These are phyloP conservation scores for Entomyzon cyanotis DNA, from an alignment of 2,113 vertebrate species.

Conservation along the genomic window DNA sequence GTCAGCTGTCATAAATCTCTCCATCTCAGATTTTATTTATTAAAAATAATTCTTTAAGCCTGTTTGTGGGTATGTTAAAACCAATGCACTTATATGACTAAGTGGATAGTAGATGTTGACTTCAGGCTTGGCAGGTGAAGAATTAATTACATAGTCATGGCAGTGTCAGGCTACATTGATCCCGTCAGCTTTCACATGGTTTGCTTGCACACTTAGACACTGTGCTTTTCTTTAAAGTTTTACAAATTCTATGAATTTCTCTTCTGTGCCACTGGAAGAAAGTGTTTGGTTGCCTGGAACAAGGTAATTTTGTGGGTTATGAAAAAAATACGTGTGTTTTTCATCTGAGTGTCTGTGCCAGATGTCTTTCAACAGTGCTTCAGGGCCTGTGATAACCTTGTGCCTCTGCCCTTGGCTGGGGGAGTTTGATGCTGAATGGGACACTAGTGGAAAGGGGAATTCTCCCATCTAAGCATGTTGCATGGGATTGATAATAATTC, in stretches of 20 bases:
- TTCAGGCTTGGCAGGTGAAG: not conserved
- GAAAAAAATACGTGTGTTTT: not conserved
- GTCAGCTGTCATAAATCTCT: not conserved
- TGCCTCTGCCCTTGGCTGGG: not conserved
- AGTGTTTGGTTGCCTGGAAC: not conserved
- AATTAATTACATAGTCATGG: not conserved
- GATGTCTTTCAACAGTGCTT: not conserved
- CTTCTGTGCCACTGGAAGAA: not conserved
- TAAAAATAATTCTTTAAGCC: not conserved
- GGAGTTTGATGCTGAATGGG: not conserved
- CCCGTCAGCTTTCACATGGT: not conserved
- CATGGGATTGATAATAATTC: not conserved
- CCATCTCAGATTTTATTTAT: not conserved
- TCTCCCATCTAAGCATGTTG: not conserved
- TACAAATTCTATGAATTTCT: not conserved
- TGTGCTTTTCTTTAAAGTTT: not conserved
- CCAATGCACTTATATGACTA: not conserved
- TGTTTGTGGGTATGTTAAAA: not conserved
- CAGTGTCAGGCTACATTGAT: not conserved
- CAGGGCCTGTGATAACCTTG: not conserved
- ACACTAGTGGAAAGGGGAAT: not conserved
- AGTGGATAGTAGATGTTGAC: not conserved
- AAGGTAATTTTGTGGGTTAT: not conserved
- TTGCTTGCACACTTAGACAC: not conserved
- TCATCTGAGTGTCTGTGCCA: accelerated